Evolutionary conservation across 2,113 vertebrate species (phyloP), one percentile per base, ranked within the genome.

Genomic region (Ivindomyrus marchei): DNA sequence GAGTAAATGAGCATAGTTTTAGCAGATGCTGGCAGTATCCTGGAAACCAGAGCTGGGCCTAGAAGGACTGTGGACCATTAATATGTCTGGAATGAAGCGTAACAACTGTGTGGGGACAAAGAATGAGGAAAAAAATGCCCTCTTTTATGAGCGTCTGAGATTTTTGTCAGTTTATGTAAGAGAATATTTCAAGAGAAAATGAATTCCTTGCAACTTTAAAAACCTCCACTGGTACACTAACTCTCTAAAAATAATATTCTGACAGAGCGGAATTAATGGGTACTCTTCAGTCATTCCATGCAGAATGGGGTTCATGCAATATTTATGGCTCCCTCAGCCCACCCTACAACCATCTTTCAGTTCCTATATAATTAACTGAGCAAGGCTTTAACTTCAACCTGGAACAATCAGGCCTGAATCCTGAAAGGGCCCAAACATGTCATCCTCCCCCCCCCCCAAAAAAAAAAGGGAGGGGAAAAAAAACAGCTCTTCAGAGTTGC

Each of bases 171-270:
- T 93, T 91, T 93, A 93, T 94, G 94, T 93, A 94, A 93, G 92
- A 88, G 89, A 93, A 94, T 93, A 92, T 94, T 94, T 93, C 93
- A 93, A 92, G 92, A 92, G 94, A 94, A 91, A 89, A 90, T 94
- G 92, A 93, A 93, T 93, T 93, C 94, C 91, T 92, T 94, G 93
- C 93, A 94, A 95, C 94, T 95, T 94, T 95, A 95, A 95, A 95
- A 95, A 95, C 94, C 92, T 94, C 93, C 93, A 91, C 94, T 93
- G 91, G 92, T 93, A 92, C 92, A 92, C 92, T 92, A 93, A 94
- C 93, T 93, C 94, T 95, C 94, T 95, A 95, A 95, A 95, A 95
- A 95, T 95, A 95, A 95, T 95, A 94, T 94, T 94, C 94, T 95
- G 93, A 94, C 93, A 91, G 93, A 95, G 95, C 93, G 93, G 95